Conservation (phyloP, 2,888 invertebrate species). For the Diarsia rubi region DNA sequence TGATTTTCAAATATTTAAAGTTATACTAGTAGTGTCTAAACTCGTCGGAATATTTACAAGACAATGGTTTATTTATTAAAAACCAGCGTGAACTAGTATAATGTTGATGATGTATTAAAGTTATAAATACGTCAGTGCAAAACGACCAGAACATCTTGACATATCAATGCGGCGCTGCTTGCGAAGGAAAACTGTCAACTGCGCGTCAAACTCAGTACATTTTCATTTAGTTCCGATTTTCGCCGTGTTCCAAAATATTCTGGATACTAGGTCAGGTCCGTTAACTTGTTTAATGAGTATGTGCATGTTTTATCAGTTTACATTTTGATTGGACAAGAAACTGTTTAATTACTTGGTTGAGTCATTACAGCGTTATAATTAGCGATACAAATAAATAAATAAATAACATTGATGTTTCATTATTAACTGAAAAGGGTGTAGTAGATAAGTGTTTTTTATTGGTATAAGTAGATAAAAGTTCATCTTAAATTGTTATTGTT, state of each 20-base stretch:
- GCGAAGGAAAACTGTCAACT: background rate
- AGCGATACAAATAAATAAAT: constrained; percentile 2
- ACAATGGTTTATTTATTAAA: constrained; percentile 45
- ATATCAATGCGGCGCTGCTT: constrained; percentile 10
- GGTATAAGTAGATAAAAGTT: background rate
- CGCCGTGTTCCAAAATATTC: background rate
- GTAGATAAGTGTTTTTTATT: constrained; percentile 16
- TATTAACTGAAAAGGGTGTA: constrained; percentile 10
- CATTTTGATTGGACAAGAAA: constrained; percentile 21
- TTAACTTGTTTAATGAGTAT: constrained; percentile 25
- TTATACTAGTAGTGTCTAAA: constrained; percentile 18
- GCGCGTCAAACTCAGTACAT: background rate
- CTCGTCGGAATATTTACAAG: constrained; percentile 35
- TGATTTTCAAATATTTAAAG: constrained; percentile 1
- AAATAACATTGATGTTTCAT: constrained; percentile 12
- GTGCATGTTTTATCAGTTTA: constrained; percentile 9
- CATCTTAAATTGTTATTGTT: constrained; percentile 29
- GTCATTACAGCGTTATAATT: constrained; percentile 32
- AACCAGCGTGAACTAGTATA: constrained; percentile 17
- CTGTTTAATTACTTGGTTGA: constrained; percentile 23
- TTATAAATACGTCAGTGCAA: constrained; percentile 12
- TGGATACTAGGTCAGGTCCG: background rate
- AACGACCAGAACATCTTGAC: constrained; percentile 18
- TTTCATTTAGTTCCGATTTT: constrained; percentile 30
- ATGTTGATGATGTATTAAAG: constrained; percentile 31